Evolutionary conservation across 53 echinoderm and acorn worm species (phyloP).

Genomic region (Echinarachnius parma): DNA sequence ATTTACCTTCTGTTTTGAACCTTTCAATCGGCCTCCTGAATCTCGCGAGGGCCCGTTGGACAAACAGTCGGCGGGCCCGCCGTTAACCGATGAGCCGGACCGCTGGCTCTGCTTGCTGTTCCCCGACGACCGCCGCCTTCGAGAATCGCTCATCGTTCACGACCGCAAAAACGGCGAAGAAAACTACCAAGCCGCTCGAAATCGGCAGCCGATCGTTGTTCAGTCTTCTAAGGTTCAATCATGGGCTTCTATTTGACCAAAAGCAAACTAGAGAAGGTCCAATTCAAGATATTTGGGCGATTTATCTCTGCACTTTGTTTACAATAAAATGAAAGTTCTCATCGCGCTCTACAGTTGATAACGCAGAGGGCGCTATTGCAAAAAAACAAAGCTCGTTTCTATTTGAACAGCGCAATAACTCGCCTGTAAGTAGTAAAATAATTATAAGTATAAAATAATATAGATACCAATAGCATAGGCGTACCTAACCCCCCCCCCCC

Average conservation of each 20-base stretch:
- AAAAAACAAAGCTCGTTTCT: background rate
- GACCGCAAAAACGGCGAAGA: too few species aligned
- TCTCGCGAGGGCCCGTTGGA: constrained; percentile 32
- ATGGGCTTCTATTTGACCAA: too few species aligned
- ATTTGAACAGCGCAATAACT: background rate
- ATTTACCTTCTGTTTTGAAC: constrained; percentile 21
- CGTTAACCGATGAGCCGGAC: constrained; percentile 29
- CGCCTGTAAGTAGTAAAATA: too few species aligned
- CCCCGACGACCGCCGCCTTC: constrained; percentile 60
- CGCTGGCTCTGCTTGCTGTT: constrained; percentile 54
- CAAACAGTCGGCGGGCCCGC: constrained; percentile 19
- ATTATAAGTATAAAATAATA: too few species aligned
- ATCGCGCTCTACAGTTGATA: background rate
- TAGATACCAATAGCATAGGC: too few species aligned
- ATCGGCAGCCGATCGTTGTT: too few species aligned
- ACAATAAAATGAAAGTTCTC: background rate
- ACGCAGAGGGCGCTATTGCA: background rate
- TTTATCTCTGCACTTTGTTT: background rate
- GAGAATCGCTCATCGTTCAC: constrained; percentile 57
- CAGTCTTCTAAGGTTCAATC: too few species aligned
- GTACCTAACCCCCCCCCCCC: too few species aligned
- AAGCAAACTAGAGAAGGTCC: too few species aligned
- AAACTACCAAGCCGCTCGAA: too few species aligned
- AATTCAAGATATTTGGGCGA: background rate
- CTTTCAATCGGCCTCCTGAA: constrained; percentile 31